A percentile compares a stretch with the other conserved stretches of the same genome.
These are phyloP conservation scores for Apotomis turbidana DNA, from an alignment of 2,888 invertebrate species.

Conservation along the genomic window DNA sequence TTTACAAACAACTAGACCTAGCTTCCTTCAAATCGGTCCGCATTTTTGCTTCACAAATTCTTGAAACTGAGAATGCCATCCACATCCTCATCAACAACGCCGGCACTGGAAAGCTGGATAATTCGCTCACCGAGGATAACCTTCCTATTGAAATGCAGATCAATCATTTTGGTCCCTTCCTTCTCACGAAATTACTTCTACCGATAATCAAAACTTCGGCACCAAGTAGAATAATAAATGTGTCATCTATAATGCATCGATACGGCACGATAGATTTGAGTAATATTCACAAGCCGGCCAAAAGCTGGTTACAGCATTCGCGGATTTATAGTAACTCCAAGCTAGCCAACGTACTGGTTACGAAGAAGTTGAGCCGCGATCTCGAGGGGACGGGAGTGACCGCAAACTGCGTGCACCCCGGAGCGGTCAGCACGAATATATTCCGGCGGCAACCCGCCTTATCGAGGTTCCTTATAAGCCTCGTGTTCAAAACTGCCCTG, in stretches of 20 bases:
- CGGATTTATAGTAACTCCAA: constrained; percentile 87
- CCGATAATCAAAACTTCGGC: constrained; percentile 88
- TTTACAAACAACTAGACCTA: constrained; percentile 88
- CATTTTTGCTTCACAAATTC: constrained; percentile 89
- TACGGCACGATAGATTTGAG: constrained; percentile 86
- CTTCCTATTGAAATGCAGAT: constrained; percentile 93
- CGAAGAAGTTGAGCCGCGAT: constrained; percentile 86
- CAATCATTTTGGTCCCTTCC: constrained; percentile 95
- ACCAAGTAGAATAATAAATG: constrained; percentile 89
- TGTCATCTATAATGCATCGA: constrained; percentile 89
- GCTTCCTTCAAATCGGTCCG: constrained; percentile 88
- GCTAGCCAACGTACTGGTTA: constrained; percentile 89
- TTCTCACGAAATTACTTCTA: constrained; percentile 92
- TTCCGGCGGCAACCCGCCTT: constrained; percentile 87
- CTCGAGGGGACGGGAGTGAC: constrained; percentile 86
- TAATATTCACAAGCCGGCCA: constrained; percentile 86
- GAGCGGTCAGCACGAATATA: constrained; percentile 90
- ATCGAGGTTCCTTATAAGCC: constrained; percentile 82
- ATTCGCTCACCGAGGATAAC: constrained; percentile 88
- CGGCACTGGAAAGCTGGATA: constrained; percentile 87
- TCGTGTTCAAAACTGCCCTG: constrained; percentile 85
- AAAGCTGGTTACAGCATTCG: constrained; percentile 76
- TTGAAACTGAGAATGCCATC: constrained; percentile 85
- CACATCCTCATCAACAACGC: constrained; percentile 94
- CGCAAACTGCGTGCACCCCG: constrained; percentile 92